Conservation (phyloP, 2,888 invertebrate genomes). For the Nycteola revayana region DNA sequence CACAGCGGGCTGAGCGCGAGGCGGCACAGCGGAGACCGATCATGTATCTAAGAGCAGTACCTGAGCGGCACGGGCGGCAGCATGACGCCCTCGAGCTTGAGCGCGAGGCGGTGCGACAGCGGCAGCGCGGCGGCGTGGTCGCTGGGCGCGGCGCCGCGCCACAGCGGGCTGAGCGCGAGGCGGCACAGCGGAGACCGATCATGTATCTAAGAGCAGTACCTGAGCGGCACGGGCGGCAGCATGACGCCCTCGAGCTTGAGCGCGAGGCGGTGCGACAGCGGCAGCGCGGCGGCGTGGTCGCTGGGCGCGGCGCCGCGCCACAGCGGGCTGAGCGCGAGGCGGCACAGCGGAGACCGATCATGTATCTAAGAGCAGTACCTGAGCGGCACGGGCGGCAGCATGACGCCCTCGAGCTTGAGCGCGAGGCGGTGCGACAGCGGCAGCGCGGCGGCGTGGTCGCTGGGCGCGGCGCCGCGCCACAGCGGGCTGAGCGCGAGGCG, state of each 20-base stretch:
- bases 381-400: conserved; percentile 82
- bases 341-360: too few species aligned
- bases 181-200: too few species aligned
- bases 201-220: too few species aligned
- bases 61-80: conserved; percentile 85
- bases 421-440: conserved; percentile 92
- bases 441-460: conserved; percentile 91
- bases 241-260: conserved; percentile 91
- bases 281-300: conserved; percentile 92
- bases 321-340: conserved; percentile 80
- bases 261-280: conserved; percentile 91
- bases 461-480: conserved; percentile 65
- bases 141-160: conserved; percentile 75
- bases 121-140: conserved; percentile 93
- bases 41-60: too few species aligned
- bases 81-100: conserved; percentile 96
- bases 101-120: conserved; percentile 91
- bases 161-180: too few species aligned
- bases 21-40: too few species aligned
- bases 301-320: conserved; percentile 71
- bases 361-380: conserved; percentile 82
- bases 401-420: conserved; percentile 91
- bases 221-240: conserved; percentile 83
- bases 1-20: too few species aligned
- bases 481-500: conserved; percentile 70